Evolutionary conservation across 2,113 vertebrate species (phyloP).

Genomic region (Leptobrachium leishanense): DNA sequence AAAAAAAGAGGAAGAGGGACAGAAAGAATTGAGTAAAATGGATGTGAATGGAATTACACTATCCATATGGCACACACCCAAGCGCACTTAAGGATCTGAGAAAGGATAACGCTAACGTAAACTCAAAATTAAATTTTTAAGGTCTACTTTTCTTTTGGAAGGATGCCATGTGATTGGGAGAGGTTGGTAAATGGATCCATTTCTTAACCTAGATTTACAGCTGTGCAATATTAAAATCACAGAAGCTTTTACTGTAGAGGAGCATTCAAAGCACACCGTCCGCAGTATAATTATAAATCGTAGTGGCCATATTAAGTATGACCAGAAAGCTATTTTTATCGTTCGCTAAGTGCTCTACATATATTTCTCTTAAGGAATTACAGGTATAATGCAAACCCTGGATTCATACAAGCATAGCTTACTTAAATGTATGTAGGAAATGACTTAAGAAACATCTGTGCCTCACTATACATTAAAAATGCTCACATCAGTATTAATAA

Average conservation of each 20-base stretch:
- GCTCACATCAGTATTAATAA: no score
- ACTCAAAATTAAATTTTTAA: neutral
- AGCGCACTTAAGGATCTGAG: neutral
- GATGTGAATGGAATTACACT: neutral
- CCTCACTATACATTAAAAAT: no score
- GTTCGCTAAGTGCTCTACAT: no score
- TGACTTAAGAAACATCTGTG: no score
- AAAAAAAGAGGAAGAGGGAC: neutral
- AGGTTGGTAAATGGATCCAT: neutral
- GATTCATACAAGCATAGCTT: no score
- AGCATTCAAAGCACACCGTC: neutral
- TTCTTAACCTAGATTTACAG: neutral
- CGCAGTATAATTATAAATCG: neutral
- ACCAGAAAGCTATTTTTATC: no score
- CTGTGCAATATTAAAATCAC: neutral
- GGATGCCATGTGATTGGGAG: neutral
- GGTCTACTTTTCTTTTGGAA: neutral
- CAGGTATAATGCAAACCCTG: no score
- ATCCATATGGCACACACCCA: neutral
- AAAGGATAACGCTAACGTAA: neutral
- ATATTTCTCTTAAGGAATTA: no score
- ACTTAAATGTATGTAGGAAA: no score
- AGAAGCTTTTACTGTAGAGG: neutral
- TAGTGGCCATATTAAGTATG: neutral
- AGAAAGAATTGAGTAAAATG: neutral